Evolutionary conservation across 1,140 invertebrate species (phyloP), one percentile per base, ranked within the genome.

Genomic region (Brachionus calyciflorus): DNA sequence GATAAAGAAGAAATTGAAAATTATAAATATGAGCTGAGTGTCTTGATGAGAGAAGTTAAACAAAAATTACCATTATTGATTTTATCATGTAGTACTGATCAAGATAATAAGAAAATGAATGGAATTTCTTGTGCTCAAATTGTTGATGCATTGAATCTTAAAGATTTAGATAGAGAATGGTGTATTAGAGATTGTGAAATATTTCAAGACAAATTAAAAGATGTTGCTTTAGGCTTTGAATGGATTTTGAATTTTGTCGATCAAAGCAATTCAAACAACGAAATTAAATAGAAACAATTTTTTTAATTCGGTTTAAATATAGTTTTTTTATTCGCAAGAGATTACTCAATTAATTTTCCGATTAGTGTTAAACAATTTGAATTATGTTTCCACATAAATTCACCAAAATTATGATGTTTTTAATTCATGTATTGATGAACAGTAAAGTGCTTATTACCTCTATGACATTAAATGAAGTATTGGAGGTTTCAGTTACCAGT

Each of bases 221-320:
- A 73, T 55, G 51, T 28, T 40, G 37, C 40, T 0, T 26, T 33
- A 3, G 69, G 69, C 3, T 73, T 73, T 21, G 46, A 73, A 51
- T 73, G 69, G 69, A 73, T 73, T 49, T 10, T 73, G 6, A 73
- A 28, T 60, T 19, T 17, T 60, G 55, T 60, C n/a, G n/a, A n/a
- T n/a, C n/a, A n/a, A n/a, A n/a, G n/a, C n/a, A n/a, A n/a, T n/a
- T n/a, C n/a, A n/a, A n/a, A n/a, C n/a, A n/a, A n/a, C n/a, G n/a
- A n/a, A n/a, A n/a, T n/a, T n/a, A n/a, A n/a, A n/a, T n/a, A n/a
- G n/a, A n/a, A n/a, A n/a, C n/a, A n/a, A n/a, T n/a, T n/a, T n/a
- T n/a, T n/a, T n/a, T n/a, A n/a, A n/a, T n/a, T n/a, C n/a, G n/a
- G n/a, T n/a, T n/a, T n/a, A n/a, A n/a, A n/a, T n/a, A n/a, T n/a